Percentiles rank a stretch among this genome's conserved stretches.
Evolutionary conservation across 2,113 vertebrate species (phyloP).

Genomic region (Heterotilapia buettikoferi): DNA sequence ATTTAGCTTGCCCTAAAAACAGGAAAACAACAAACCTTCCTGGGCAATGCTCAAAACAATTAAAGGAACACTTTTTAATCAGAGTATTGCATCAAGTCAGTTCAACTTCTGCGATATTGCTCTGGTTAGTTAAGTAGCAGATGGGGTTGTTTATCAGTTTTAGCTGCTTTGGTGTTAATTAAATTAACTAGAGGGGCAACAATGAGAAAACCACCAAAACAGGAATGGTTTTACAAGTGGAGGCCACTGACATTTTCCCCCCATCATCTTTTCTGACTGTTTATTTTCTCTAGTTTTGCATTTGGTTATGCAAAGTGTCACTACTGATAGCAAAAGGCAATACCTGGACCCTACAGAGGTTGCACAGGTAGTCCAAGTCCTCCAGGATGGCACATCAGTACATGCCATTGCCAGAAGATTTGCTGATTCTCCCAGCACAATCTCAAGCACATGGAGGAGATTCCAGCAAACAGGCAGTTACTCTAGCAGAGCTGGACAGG

Average conservation of each 20-base stretch:
- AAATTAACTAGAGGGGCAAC: neutral
- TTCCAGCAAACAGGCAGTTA: neutral
- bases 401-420: neutral
- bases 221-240: neutral
- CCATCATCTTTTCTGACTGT: neutral
- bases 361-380: neutral
- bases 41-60: neutral
- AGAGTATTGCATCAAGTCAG: neutral
- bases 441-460: neutral
- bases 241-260: neutral
- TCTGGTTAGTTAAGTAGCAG: neutral
- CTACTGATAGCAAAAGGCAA: neutral
- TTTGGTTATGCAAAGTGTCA: neutral
- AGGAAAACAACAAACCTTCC: neutral
- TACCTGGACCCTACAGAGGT: neutral
- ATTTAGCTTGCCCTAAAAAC: neutral
- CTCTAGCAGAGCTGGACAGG: neutral
- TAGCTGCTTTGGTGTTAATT: neutral
- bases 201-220: neutral
- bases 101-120: neutral
- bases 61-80: neutral
- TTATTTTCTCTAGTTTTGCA: neutral
- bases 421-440: neutral
- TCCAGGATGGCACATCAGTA: neutral
- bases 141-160: neutral